These are phyloP conservation scores for Oreochromis spilurus DNA, from an alignment of 2,113 vertebrate species.

Conservation along the genomic window DNA sequence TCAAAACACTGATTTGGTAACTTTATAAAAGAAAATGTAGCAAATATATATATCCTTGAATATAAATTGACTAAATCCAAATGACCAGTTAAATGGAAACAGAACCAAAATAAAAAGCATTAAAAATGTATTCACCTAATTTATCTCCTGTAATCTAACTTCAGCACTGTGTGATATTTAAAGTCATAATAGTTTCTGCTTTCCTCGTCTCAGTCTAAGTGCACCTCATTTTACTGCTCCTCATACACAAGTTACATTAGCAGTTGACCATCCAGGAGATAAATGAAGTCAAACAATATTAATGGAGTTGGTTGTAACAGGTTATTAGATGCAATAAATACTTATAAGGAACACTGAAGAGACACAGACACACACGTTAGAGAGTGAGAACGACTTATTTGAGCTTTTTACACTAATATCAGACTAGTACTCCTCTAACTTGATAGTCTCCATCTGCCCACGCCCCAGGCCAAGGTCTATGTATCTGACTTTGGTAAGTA, in stretches of 20 bases:
- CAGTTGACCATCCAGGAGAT: background rate
- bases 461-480: background rate
- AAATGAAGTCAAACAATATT: background rate
- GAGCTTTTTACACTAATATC: background rate
- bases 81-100: background rate
- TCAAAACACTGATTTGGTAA: background rate
- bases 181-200: background rate
- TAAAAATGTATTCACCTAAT: background rate
- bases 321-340: background rate
- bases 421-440: background rate
- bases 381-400: accelerated
- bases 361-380: background rate
- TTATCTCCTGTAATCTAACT: background rate
- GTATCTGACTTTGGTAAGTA: background rate
- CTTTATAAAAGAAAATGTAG: background rate
- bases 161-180: background rate
- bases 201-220: background rate
- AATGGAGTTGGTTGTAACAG: background rate
- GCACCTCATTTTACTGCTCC: background rate
- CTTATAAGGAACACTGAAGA: background rate
- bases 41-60: background rate
- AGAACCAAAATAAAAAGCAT: background rate
- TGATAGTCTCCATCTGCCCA: background rate
- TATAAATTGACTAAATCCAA: background rate
- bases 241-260: background rate